Evolutionary conservation across 2,113 vertebrate species (phyloP).

Genomic region (Strix uralensis): DNA sequence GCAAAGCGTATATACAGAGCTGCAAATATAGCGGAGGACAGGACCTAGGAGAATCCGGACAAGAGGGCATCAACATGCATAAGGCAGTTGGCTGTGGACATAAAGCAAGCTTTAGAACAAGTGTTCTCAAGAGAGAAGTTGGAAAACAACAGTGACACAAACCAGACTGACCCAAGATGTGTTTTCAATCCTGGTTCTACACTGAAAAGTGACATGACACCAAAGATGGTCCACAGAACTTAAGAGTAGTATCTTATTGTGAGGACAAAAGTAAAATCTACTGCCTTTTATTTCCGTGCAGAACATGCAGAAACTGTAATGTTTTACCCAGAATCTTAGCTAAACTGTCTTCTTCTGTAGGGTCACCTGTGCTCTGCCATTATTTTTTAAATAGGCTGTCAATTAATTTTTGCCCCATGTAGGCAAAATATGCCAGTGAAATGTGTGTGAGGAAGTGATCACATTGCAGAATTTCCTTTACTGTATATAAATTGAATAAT

Average conservation of each 20-base stretch:
- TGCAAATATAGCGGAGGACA: background rate
- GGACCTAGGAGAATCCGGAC: background rate
- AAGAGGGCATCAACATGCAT: background rate
- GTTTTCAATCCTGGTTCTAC: background rate
- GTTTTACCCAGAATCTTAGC: background rate
- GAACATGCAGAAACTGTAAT: background rate
- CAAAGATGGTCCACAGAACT: background rate
- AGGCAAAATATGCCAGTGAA: background rate
- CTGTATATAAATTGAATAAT: background rate
- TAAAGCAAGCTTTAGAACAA: background rate
- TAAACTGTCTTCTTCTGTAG: background rate
- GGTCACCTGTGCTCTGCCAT: background rate
- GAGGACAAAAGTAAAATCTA: background rate
- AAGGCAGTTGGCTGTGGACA: background rate
- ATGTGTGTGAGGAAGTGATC: background rate
- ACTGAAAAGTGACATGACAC: background rate
- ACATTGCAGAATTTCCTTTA: background rate
- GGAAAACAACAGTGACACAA: background rate
- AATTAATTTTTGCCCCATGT: background rate
- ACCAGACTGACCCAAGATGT: background rate
- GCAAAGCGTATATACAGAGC: background rate
- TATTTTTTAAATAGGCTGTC: background rate
- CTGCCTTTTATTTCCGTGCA: background rate
- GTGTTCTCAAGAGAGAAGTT: background rate
- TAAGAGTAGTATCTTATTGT: background rate